Evolutionary conservation across 2,113 vertebrate species (phyloP).

Genomic region (Phalacrocorax pelagicus): DNA sequence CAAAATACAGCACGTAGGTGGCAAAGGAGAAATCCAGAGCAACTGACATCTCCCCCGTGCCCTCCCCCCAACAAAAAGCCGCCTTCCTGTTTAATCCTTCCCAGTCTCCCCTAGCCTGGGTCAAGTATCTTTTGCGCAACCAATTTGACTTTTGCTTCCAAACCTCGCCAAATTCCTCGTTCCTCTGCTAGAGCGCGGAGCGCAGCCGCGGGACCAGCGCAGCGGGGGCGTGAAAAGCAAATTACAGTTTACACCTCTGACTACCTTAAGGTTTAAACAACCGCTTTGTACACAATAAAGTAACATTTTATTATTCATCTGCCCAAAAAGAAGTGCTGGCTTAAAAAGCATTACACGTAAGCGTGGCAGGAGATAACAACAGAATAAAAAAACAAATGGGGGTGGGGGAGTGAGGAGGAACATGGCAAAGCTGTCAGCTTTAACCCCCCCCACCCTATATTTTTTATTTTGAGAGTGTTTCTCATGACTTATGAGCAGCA

Average conservation of each 20-base stretch:
- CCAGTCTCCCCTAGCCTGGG: not conserved
- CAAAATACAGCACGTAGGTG: rapidly evolving
- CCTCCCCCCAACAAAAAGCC: not conserved
- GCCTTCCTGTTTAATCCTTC: not conserved
- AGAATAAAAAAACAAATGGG: not conserved
- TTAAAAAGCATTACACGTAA: rapidly evolving
- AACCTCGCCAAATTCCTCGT: not conserved
- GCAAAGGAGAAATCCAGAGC: not conserved
- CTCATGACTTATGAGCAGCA: too few relatives aligned
- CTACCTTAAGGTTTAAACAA: rapidly evolving
- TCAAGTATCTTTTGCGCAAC: not conserved
- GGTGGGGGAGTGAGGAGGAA: not conserved
- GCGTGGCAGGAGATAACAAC: not conserved
- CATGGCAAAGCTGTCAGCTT: not conserved
- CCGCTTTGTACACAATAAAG: not conserved
- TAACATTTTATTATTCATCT: not conserved
- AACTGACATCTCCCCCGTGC: too few relatives aligned
- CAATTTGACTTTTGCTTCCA: not conserved
- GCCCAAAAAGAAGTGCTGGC: not conserved
- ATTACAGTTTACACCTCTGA: not conserved
- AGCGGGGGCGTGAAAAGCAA: not conserved
- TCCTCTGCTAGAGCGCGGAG: rapidly evolving
- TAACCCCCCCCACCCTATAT: not conserved
- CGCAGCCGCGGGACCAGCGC: not conserved
- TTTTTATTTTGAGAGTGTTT: too few relatives aligned